Base-by-base conservation (phyloP, 2,888 invertebrate species). In the Phoenoteleia sp. region DNA sequence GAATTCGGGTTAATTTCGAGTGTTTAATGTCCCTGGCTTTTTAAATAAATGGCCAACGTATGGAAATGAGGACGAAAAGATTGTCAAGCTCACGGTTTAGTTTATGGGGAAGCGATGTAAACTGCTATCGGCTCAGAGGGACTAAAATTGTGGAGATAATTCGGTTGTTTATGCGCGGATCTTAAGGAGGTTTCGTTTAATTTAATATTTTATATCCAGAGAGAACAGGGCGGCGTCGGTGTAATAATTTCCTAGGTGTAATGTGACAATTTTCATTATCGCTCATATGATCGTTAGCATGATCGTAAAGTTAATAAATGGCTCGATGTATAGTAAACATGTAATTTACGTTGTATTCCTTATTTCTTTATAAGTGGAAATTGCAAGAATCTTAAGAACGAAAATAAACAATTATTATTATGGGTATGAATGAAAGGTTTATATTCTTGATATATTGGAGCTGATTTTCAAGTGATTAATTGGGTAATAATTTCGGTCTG, bases 231-330 rank as follows among this genome's bases (percentile, higher is more conserved):
- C 11, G 21, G 15, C n/a, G 42, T 62, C 39, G 36, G 23, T 62
- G 23, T 42, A 42, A 42, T 62, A n/a, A 62, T 62, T 62, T 42
- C 42, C 42, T 15, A 19, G 25, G 15, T 62, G 42, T 42, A 62
- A 62, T 62, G 62, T 62, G 62, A 62, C 62, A 62, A 62, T 62
- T 42, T 42, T 62, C 62, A 62, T 62, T 62, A 62, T 42, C 1
- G 13, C 21, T 36, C 21, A 36, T 58, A 58, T 9, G 21, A 58
- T 58, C 58, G 27, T 56, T 58, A 58, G 58, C 39, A 23, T 21
- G 58, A 27, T 36, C 58, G 58, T 58, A 58, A 58, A 58, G 21
- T 56, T 36, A 58, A 39, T 23, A 39, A 36, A 58, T 36, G 5
- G 19, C 56, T 17, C n/a, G 27, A n/a, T 2, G 27, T 27, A 15